Evolutionary conservation across 2,888 invertebrate genomes (phyloP), one percentile per base, ranked within the genome.

Genomic region (Liopterus haemorrhoidalis): DNA sequence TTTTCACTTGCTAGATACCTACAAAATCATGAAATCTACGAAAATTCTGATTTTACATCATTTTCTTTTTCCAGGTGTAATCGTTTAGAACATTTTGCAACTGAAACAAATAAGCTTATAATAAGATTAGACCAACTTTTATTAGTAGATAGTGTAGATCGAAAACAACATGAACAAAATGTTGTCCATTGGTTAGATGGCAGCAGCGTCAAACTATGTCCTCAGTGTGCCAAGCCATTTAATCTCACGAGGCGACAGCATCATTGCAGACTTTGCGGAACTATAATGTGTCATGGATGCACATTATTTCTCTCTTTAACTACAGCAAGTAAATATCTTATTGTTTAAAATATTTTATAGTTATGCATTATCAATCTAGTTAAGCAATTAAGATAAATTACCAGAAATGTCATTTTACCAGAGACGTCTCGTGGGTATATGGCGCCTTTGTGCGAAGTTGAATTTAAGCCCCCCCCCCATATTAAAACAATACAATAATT

Each of bases 101-200:
- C 89, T 6, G 93, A 96, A 70, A 96, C 95, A 1, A 99, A 99
- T 66, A 95, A 93, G 67, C 70, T 97, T 43, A 77, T 97, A 37
- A 94, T 97, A 62, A 76, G 97, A 54, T 71, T 99, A 55, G 93
- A 95, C 67, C 90, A 93, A 65, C 72, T 99, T 47, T 74, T 96
- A 22, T 78, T 81, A 55, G 88, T 93, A 4, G 67, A 70, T 52
- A 84, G 85, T 57, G 72, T 78, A 39, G 81, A 81, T 60, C 74
- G 85, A 52, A 86, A 85, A 70, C 80, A 82, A 59, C 75, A 81
- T 65, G 82, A 82, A 62, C 79, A 81, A 60, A 75, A 78, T 59
- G 75, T 80, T 45, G 96, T 97, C 3, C 84, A 87, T 21, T 99
- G 99, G 99, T 71, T 92, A 31, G 90, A 93, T 59, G 97, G 97